phyloP scores from a whole-genome alignment of 2,113 vertebrate genomes.

The Myrmecobius fasciatus region DNA sequence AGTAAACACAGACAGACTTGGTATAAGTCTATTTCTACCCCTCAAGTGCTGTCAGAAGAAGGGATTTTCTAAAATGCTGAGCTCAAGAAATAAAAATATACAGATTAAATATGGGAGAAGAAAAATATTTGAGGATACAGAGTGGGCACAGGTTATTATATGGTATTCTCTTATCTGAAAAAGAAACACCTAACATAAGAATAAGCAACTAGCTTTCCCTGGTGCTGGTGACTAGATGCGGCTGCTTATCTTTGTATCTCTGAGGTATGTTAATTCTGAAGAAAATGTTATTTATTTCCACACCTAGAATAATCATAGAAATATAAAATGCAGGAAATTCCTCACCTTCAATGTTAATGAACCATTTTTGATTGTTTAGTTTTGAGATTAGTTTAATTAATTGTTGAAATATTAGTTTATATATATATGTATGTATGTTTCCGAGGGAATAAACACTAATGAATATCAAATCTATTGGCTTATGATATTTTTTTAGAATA shows the following conservation, averaged over 20 bases:
- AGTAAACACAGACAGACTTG: not conserved
- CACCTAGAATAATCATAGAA: not conserved
- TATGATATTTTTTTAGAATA: not conserved
- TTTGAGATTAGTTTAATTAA: not conserved
- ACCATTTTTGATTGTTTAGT: not conserved
- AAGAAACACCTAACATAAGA: not conserved
- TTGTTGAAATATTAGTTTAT: not conserved
- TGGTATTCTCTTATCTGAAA: not conserved
- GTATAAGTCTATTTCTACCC: not conserved
- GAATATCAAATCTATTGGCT: not conserved
- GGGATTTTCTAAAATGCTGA: not conserved
- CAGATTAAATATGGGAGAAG: not conserved
- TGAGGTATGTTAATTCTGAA: not conserved
- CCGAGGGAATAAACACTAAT: not conserved
- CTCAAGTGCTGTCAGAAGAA: not conserved
- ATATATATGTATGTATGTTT: not conserved
- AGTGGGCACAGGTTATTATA: not conserved
- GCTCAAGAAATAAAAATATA: not conserved
- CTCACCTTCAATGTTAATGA: not conserved
- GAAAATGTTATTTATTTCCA: not conserved
- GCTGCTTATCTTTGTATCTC: not conserved
- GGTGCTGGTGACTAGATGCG: not conserved
- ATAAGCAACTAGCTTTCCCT: not conserved
- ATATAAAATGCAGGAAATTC: not conserved
- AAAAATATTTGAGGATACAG: not conserved